Base-by-base conservation (phyloP, 2,113 vertebrate genomes). In the Myxocyprinus asiaticus region DNA sequence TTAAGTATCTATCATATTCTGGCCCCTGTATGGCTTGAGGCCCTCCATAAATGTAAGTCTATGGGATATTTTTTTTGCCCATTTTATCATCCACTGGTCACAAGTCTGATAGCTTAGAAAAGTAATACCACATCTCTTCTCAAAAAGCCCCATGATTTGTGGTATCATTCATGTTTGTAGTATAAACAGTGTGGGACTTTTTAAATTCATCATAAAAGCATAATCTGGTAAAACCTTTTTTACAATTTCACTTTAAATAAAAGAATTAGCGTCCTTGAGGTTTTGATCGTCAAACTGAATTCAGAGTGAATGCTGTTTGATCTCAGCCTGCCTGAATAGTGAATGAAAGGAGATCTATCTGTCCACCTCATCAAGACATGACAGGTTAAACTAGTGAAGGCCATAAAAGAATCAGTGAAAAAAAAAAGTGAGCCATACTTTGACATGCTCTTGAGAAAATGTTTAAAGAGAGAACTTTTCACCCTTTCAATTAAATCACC, bases 371-470 rank as follows among this genome's bases (percentile, higher is more conserved):
- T 76, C 22, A 9, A 76, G 61, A 62, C n/a, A 59, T 17, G 51
- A 72, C 70, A 73, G 43, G 44, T 73, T 47, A 61, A 12, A 8
- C 51, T 4, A 11, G 11, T 22, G 12, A 74, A 51, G 8, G 17
- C 59, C 47, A 42, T 51, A 7, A 64, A 75, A 75, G 72, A 75
- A 63, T 76, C 61, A 0, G 48, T 14, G 14, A n/a, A 64, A 48
- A 76, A 65, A 65, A 64, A 45, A 76, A 10, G 4, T 14, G 5
- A 56, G 55, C n/a, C 5, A 5, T 12, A 53, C 33, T 65, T 15
- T 76, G 73, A 44, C 73, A 33, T 53, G 73, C 73, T 65, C 73
- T 76, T 65, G 14, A 76, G 61, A 55, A 76, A 76, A 65, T 11
- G 72, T 51, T 76, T 43, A 76, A 76, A 65, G 61, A 65, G 14